Evolutionary conservation across 2,113 vertebrate genomes (phyloP), one percentile per base, ranked within the genome.

Genomic region (Platichthys flesus): DNA sequence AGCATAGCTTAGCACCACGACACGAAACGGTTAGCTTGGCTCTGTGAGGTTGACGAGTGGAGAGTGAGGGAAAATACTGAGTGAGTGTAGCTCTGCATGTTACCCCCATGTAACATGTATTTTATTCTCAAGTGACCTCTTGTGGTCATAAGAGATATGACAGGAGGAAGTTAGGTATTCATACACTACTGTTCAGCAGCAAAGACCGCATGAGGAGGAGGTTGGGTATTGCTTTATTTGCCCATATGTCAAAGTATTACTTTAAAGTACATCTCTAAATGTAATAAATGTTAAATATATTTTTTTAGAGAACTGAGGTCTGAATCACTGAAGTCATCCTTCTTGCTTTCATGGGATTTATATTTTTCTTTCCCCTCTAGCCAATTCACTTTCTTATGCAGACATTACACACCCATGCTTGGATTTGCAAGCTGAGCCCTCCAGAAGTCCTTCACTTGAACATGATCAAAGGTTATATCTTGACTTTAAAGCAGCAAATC

Each of bases 381-480:
- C 15, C 6, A 10, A 45, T 69, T 57, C 9, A 47, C 12, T 47
- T 66, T 69, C 55, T 28, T 2, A 1, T 21, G 35, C 58, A 15
- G 2, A 28, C 18, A 49, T 85, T 63, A 59, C 8, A 68, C 77
- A 37, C 6, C 28, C 4, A 4, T 1, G 1, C 51, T 69, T 57
- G 13, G n/a, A 55, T 63, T 66, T 21, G 49, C 61, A 77, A 49
- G 61, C 24, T 51, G 63, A 79, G 49, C 67, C 60, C 9, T 23
- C 37, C 20, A 40, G 28, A 45, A 35, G 37, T 60, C 21, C 51
- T 47, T 72, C 23, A 31, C 23, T 31, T 54, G 12, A 63, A 15
- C 35, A 61, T 3, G 21, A 77, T 81, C 24, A 82, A 76, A 87
- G 45, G 49, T 54, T 47, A 18, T 49, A 57, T 63, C 51, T 81